Conservation (phyloP, 2,113 vertebrate genomes). For the Myodes glareolus region DNA sequence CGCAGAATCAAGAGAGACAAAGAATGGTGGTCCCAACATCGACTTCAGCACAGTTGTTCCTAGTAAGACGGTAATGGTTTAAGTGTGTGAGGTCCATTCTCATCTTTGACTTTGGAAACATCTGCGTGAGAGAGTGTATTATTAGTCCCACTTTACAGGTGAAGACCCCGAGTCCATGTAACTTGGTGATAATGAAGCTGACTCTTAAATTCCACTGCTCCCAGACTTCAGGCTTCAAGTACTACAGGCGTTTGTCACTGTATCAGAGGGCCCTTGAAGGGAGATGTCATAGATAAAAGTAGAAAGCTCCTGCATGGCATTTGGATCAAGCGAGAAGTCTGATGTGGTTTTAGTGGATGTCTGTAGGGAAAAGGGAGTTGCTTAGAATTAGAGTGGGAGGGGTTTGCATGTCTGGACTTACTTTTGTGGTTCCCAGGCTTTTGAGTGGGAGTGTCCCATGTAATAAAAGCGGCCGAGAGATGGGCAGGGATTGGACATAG, state of each 20-base stretch:
- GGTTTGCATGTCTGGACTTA: background rate
- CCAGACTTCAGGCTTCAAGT: background rate
- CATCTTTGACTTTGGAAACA: background rate
- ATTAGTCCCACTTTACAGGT: background rate
- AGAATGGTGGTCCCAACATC: too few species aligned
- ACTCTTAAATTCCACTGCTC: background rate
- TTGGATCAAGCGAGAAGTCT: background rate
- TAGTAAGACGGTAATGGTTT: background rate
- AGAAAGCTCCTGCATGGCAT: background rate
- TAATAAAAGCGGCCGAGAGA: background rate
- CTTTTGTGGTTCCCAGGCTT: background rate
- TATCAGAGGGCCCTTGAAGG: background rate
- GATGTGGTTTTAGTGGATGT: slow-evolving; percentile 1
- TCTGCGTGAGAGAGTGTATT: background rate
- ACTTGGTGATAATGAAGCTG: background rate
- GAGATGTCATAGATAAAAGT: background rate
- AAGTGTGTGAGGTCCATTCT: background rate
- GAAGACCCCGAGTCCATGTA: background rate
- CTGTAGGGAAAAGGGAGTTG: background rate
- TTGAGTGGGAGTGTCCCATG: background rate
- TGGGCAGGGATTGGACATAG: background rate
- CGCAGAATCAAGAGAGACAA: background rate
- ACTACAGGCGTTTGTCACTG: background rate
- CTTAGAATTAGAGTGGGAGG: background rate
- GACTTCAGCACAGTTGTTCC: background rate